These are phyloP conservation scores for Hylomyscus alleni DNA, from an alignment of 2,797 vertebrate species.

Conservation along the genomic window DNA sequence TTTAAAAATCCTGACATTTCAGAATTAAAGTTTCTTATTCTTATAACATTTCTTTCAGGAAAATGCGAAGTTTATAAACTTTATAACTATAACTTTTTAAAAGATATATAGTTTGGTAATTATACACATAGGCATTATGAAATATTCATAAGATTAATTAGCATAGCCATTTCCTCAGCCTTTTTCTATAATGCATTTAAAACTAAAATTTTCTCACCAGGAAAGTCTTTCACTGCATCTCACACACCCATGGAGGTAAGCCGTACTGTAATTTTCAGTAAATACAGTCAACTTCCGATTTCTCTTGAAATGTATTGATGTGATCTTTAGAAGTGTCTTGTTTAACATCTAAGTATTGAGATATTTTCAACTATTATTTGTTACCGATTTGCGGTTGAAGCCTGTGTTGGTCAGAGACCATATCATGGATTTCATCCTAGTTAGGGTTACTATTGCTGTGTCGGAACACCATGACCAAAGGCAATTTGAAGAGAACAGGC, in stretches of 20 bases:
- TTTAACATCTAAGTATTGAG: neutral
- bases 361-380: neutral
- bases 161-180: neutral
- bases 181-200: neutral
- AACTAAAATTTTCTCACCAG: neutral
- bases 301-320: neutral
- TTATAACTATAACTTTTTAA: conserved; percentile 28
- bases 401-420: neutral
- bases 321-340: neutral
- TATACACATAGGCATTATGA: neutral
- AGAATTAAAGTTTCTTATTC: neutral
- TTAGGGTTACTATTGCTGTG: neutral
- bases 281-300: neutral
- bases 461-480: neutral
- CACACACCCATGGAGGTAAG: neutral
- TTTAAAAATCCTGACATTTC: neutral
- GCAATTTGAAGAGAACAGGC: neutral
- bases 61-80: neutral
- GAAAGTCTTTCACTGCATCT: neutral
- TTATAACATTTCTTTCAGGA: neutral
- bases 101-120: neutral
- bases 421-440: neutral
- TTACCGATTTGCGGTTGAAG: neutral
- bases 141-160: neutral
- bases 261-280: neutral